Base-by-base conservation (phyloP, 2,888 invertebrate genomes). In the Drosophila picticornis region DNA sequence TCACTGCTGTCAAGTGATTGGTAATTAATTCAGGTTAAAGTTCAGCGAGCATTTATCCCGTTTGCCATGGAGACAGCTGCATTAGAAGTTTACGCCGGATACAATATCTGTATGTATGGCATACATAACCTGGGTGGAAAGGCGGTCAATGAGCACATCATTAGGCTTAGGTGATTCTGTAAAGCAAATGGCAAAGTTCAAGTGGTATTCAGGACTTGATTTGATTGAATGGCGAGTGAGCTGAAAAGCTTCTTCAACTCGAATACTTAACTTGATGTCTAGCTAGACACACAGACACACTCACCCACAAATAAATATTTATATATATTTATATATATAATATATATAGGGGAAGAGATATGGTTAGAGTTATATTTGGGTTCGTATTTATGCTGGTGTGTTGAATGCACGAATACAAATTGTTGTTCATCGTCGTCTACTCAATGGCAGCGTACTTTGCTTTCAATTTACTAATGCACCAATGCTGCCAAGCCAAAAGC, bases 401-500 rank as follows among this genome's bases (percentile, higher is more conserved):
- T 83, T 74, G 73, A 66, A 68, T 72, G 70, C 71, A 73, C 67
- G 76, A 69, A 81, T 67, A 80, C 65, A 75, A 77, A 73, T 80
- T 61, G 77, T 72, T 71, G 60, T 46, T 72, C 72, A 46, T 48
- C 53, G 29, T 64, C 72, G 60, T 75, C 67, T 63, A 70, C 72
- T 76, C 77, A 84, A 81, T 71, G 69, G 62, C 72, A 66, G 62
- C 66, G 68, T 75, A 73, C 80, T 84, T 77, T 77, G 81, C 88
- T 88, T 86, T 88, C 88, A 90, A 86, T 86, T 88, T 86, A 77
- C 90, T 86, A 86, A 90, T 86, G 86, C 88, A 86, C 81, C 68
- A 65, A 58, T 67, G 81, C 60, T 76, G 61, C 73, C 56, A 74
- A 32, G 76, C 57, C 76, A 70, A 76, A 67, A 73, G 74, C 70